phyloP scores from a whole-genome alignment of 2,113 vertebrate species.

The Boulengeromyrus knoepffleri region DNA sequence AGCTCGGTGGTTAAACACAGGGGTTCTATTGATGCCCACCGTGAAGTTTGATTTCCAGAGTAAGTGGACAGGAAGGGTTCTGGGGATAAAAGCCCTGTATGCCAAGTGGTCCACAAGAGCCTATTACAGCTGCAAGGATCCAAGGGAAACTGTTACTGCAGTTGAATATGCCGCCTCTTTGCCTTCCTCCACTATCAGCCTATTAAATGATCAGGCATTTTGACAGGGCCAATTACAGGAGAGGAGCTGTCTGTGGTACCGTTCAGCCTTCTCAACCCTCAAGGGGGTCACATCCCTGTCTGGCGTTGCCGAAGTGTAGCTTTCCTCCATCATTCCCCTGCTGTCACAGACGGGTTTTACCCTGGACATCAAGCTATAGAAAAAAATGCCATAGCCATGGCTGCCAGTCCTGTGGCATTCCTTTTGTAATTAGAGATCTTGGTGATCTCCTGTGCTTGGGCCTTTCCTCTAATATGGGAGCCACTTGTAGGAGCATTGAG shows the following conservation, averaged over 20 bases:
- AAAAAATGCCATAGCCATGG: not conserved
- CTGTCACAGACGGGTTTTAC: slow-evolving; percentile 34
- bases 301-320: not conserved
- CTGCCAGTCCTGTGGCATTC: not conserved
- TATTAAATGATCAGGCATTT: slow-evolving; percentile 34
- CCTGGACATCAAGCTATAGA: slow-evolving; percentile 56
- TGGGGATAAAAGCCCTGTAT: not conserved
- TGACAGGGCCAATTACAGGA: slow-evolving; percentile 12
- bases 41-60: not conserved
- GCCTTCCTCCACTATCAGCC: not conserved
- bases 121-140: not conserved
- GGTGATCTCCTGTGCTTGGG: not conserved
- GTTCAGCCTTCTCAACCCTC: not conserved
- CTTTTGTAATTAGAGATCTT: not conserved
- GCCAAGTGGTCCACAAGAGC: not conserved
- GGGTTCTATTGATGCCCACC: not conserved
- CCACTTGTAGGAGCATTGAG: not conserved
- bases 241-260: not conserved
- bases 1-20: not conserved
- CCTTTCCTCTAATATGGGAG: not conserved
- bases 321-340: not conserved
- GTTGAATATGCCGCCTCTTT: not conserved
- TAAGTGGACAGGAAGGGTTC: too few species aligned
- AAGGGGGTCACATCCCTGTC: not conserved
- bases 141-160: not conserved